Evolutionary conservation across 1,140 invertebrate genomes (phyloP), one percentile per base, ranked within the genome.

Genomic region (Brachionus paranguensis): DNA sequence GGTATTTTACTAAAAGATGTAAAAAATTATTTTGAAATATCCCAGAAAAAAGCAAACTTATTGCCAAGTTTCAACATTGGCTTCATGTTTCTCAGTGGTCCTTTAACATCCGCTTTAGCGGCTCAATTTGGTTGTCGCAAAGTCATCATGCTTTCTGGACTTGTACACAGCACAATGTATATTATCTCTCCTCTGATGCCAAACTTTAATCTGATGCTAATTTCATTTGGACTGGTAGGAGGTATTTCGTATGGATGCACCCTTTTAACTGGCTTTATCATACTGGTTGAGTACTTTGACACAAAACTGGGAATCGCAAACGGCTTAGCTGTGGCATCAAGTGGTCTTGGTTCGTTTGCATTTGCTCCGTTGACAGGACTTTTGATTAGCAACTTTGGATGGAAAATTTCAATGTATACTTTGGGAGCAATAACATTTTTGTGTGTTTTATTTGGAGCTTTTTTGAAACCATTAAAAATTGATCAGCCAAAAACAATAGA

Each of bases 211-310:
- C 93, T 91, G 86, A 90, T 97, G 6, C 95, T 93, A 87, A 84
- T 96, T 10, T 90, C 93, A 20, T 96, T 94, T 87, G 95, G 95
- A 79, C 87, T 95, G 45, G 85, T 95, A 79, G 94, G 94, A 76
- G 72, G 72, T 37, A 65, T 83, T 12, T 60, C 24, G 8, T 41
- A 17, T 20, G 78, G 78, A 64, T 12, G 10, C 14, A 17, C 24
- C 3, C 65, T 20, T 29, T 14, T 83, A 64, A 12, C 53, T 0
- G 95, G 95, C 5, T 94, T 96, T 43, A 93, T 97, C 85, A 94
- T 94, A 3, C 93, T 95, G 1, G 94, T 94, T 10, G 95, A 95
- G 90, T 97, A 96, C 91, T 97, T 97, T 89, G 95, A 96, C 88
- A 93, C 93, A 89, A 95, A 94, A 92, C 90, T 95, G 76, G 95